Conservation (phyloP, 2,888 invertebrate species). For the Temnothorax rugatulus region DNA sequence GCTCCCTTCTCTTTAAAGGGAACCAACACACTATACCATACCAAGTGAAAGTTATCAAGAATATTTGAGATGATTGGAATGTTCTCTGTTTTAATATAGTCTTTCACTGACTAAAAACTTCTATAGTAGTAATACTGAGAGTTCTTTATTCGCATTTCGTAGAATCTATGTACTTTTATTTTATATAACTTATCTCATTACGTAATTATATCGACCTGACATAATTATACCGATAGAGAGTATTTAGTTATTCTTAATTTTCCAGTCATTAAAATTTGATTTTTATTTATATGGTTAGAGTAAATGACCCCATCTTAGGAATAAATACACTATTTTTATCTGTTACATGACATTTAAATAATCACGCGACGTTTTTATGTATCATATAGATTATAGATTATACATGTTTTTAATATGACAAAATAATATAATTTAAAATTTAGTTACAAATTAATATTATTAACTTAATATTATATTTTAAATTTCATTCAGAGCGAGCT, state of each 20-base stretch:
- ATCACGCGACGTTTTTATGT: too few species aligned
- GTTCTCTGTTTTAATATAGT: neutral
- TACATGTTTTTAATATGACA: too few species aligned
- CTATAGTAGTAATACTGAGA: neutral
- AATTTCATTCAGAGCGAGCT: too few species aligned
- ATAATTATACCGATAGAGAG: neutral
- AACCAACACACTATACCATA: neutral
- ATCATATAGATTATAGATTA: too few species aligned
- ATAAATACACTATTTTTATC: too few species aligned
- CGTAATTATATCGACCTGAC: neutral
- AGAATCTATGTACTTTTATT: neutral
- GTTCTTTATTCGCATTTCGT: neutral
- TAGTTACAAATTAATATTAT: too few species aligned
- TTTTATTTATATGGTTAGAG: too few species aligned
- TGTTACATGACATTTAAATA: too few species aligned
- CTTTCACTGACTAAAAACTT: neutral
- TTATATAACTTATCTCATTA: neutral
- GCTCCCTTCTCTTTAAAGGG: neutral
- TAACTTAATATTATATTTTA: too few species aligned
- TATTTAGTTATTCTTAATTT: neutral
- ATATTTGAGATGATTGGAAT: neutral
- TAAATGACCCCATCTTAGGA: too few species aligned
- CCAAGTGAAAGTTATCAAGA: neutral
- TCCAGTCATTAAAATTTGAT: neutral
- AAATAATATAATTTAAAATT: too few species aligned